Conservation (phyloP, 1,140 invertebrate species). For the Drosophila bocqueti region DNA sequence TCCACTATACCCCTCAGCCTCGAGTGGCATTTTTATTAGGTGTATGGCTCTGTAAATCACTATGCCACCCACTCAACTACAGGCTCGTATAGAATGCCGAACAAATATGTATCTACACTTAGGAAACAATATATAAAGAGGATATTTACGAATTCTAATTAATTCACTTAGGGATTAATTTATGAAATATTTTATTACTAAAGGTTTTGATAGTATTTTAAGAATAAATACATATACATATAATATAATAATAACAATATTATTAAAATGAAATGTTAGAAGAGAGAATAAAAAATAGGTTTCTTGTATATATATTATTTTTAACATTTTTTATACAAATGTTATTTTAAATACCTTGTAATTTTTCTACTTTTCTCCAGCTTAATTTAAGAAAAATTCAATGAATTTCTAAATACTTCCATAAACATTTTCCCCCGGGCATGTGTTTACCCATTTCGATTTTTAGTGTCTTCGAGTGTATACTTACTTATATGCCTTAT, state of each 20-base stretch:
- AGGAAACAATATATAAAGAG: neutral
- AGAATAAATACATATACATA: too few species aligned
- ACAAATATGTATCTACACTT: conserved; percentile 26
- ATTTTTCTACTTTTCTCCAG: neutral
- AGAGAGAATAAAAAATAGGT: neutral
- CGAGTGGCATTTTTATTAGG: conserved; percentile 52
- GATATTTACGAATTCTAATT: neutral
- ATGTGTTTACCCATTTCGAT: conserved; percentile 1
- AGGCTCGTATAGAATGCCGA: neutral
- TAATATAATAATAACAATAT: neutral
- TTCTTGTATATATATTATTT: neutral
- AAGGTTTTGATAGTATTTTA: neutral
- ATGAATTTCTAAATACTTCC: neutral
- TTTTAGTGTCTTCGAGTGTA: conserved; percentile 15
- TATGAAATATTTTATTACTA: too few species aligned
- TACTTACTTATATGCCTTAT: conserved; percentile 55
- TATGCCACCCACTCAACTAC: conserved; percentile 43
- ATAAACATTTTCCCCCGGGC: neutral
- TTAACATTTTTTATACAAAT: neutral
- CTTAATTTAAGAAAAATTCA: neutral
- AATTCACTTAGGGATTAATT: too few species aligned
- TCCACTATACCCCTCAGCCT: conserved; percentile 17
- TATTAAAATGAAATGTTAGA: neutral
- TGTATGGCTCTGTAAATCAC: conserved; percentile 67
- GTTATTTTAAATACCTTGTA: too few species aligned